Evolutionary conservation across 2,888 invertebrate genomes (phyloP), one percentile per base, ranked within the genome.

Genomic region (Agrochola lychnidis): DNA sequence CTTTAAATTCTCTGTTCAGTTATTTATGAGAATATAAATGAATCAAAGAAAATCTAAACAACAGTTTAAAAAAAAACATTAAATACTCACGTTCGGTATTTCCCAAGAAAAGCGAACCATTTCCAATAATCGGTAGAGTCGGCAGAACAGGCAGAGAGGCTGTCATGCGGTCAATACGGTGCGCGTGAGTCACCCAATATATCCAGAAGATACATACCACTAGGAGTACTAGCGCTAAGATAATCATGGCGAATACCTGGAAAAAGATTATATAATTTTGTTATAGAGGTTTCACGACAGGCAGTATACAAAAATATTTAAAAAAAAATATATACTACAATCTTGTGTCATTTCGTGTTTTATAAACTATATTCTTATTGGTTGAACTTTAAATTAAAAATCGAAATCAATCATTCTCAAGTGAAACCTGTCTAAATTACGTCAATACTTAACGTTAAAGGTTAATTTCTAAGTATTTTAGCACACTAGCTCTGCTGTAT

Each of bases 91-190:
- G 93, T 88, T 94, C 90, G 16, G 94, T 91, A 70, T 94, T 90
- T 48, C 95, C 95, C 2, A 95, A 85, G 79, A 96, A 96, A n/a
- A 94, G 89, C 73, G 92, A 90, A 36, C 92, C 94, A 76, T 95
- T 92, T 1, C 96, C 96, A 25, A 96, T 86, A 4, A 96, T 63
- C 0, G 96, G 95, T 12, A 95, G 59, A 0, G 91, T 84, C 0
- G 94, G 92, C 0, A 91, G 93, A 1, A 81, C 79, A 0, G 94
- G 93, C 30, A 96, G 85, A 0, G 89, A 76, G 1, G 92, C 91
- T 2, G 94, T 95, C 78, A 93, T 89, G 19, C 89, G 89, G 25
- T 94, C 93, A 84, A 94, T 87, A 0, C 90, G 91, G 4, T 87
- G 87, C 6, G 89, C 88, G 14, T 83, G 84, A 16, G 76, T 71